Percentiles rank a stretch among this genome's conserved stretches.
phyloP scores from a whole-genome alignment of 2,113 vertebrate species.

The Aptenodytes forsteri region DNA sequence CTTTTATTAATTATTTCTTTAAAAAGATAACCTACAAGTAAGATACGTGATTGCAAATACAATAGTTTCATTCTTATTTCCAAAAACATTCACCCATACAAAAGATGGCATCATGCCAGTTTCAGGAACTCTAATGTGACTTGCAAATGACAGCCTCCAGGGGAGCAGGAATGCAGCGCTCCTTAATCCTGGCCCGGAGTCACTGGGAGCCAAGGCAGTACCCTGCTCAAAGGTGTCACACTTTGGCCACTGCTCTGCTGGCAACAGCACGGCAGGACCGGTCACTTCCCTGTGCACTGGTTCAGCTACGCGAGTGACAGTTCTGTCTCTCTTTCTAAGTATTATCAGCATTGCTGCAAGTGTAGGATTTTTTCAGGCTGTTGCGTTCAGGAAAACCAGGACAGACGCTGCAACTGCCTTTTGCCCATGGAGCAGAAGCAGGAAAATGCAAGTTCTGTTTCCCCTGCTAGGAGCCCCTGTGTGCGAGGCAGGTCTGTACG shows the following conservation, averaged over 20 bases:
- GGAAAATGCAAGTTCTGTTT: neutral
- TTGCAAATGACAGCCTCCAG: neutral
- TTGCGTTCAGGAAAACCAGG: neutral
- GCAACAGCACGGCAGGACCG: accelerated
- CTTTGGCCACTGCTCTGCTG: neutral
- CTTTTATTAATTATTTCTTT: neutral
- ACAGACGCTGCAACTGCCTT: neutral
- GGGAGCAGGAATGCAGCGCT: neutral
- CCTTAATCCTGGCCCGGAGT: neutral
- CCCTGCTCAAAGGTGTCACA: neutral
- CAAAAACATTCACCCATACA: neutral
- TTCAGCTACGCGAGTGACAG: neutral
- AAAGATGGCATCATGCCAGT: neutral
- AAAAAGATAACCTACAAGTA: neutral
- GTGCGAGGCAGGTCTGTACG: neutral
- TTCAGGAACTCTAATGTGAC: neutral
- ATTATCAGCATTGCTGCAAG: neutral
- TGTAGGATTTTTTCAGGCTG: neutral
- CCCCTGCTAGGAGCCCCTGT: neutral
- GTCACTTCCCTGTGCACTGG: neutral
- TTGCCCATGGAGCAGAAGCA: neutral
- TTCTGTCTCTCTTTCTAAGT: neutral
- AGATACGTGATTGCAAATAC: neutral
- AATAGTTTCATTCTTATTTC: neutral
- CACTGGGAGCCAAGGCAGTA: neutral